Percentiles rank a stretch among this genome's conserved stretches.
These are phyloP conservation scores for Euwallacea fornicatus DNA, from an alignment of 1,140 invertebrate genomes.

Conservation along the genomic window DNA sequence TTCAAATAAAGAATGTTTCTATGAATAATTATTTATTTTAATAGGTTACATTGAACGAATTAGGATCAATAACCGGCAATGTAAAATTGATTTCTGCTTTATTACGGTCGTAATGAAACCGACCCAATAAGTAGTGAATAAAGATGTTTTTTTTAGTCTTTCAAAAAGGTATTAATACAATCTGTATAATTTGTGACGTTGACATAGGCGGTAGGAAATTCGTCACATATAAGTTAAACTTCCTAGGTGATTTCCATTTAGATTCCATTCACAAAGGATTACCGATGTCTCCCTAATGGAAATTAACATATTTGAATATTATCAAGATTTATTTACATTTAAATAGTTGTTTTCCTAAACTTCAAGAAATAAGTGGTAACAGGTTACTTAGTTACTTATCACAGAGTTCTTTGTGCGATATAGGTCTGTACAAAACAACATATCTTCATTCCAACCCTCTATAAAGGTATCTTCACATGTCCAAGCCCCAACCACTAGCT, in stretches of 20 bases:
- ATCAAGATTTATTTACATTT: too few species aligned
- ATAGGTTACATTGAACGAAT: too few species aligned
- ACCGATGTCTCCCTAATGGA: constrained; percentile 10
- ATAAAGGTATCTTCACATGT: constrained; percentile 4
- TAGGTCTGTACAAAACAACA: not conserved
- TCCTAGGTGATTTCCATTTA: constrained; percentile 2
- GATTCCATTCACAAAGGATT: constrained; percentile 17
- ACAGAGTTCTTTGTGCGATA: not conserved
- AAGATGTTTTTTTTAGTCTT: not conserved
- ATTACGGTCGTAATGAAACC: too few species aligned
- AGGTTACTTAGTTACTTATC: not conserved
- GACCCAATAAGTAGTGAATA: not conserved
- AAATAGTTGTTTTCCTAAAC: too few species aligned
- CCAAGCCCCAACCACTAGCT: not conserved
- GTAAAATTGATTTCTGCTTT: too few species aligned
- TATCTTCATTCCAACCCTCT: constrained; percentile 11
- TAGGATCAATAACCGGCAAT: too few species aligned
- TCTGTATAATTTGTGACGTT: not conserved
- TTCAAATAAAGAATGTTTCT: too few species aligned
- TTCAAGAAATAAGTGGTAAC: too few species aligned
- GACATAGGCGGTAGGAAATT: not conserved
- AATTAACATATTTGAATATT: too few species aligned
- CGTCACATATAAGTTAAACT: not conserved
- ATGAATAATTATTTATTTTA: too few species aligned
- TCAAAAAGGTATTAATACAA: not conserved